Evolutionary conservation across 2,797 vertebrate species (phyloP), one percentile per base, ranked within the genome.

Genomic region (Eleutherodactylus coqui): DNA sequence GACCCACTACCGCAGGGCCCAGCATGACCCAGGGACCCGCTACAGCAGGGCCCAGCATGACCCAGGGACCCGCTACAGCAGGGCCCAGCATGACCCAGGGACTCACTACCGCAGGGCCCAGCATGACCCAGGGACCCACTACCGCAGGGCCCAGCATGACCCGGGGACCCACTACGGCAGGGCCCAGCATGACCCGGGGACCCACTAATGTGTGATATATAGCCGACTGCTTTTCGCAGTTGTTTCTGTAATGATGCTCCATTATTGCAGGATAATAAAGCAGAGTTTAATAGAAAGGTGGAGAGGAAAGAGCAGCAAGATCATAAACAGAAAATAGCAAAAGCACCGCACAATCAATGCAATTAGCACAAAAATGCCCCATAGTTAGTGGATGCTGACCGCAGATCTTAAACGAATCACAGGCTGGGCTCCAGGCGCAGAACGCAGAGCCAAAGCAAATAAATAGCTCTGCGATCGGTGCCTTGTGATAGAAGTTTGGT

Each of bases 361-460:
- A 87, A 87, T 87, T 87, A 84, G 72, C 69, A 84, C 79, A 87
- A 77, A 64, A 79, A 84, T 84, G 86, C 83, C 34, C 86, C 67
- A 80, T 75, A 79, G 84, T 53, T 84, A 80, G 86, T 79, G 82
- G 43, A 36, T n/a, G 51, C 75, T 53, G 75, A 87, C 82, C 86
- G 24, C 82, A 75, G 82, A 64, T 38, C 53, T 75, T 38, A 79
- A 75, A 87, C 75, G 82, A 87, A 80, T 79, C 43, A 51, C 73
- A 79, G 86, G 81, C 75, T 13, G 51, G 11, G 13, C 11, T 80
- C 82, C 86, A 87, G 80, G 82, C 21, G 27, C 24, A 21, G 24
- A 6, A 73, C 10, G n/a, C 64, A 19, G 41, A 87, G 82, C 86
- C 82, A 87, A 87, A 32, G 67, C 51, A 87, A 87, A 87, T 87